Conservation (phyloP, 2,113 vertebrate species). For the Eurystomus gularis region DNA sequence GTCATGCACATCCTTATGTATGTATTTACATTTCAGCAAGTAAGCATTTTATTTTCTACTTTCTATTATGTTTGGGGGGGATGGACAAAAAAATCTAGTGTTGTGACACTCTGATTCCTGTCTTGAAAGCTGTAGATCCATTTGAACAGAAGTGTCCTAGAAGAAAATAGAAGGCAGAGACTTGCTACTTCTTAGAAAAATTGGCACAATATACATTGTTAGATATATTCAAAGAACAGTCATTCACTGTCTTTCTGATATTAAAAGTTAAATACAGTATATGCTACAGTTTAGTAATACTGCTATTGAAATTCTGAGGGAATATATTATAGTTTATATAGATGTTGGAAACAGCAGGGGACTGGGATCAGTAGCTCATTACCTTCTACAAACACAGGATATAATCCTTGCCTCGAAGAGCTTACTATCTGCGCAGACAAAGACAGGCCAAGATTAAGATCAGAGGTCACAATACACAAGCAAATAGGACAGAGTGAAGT, state of each 20-base stretch:
- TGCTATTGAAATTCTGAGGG: background rate
- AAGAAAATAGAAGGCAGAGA: background rate
- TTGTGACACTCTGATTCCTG: background rate
- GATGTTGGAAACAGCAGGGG: background rate
- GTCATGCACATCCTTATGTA: background rate
- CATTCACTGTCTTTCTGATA: background rate
- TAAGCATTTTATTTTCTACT: background rate
- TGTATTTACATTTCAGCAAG: background rate
- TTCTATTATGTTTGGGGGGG: background rate
- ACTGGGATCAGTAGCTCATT: slow-evolving; percentile 20
- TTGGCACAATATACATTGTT: background rate
- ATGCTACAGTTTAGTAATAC: background rate
- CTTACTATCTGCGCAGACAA: background rate
- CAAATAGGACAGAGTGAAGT: background rate
- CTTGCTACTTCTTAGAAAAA: background rate
- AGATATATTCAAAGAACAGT: background rate
- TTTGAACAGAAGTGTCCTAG: background rate
- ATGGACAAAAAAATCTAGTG: background rate
- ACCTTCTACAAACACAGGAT: slow-evolving; percentile 28
- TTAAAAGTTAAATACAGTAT: background rate
- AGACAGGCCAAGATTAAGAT: slow-evolving; percentile 36
- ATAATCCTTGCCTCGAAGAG: slow-evolving; percentile 24
- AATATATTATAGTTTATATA: background rate
- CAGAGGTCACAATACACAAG: slow-evolving; percentile 26
- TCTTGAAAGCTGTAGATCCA: background rate